These are phyloP conservation scores for Myzus persicae DNA, from an alignment of 1,140 invertebrate species.

Conservation along the genomic window DNA sequence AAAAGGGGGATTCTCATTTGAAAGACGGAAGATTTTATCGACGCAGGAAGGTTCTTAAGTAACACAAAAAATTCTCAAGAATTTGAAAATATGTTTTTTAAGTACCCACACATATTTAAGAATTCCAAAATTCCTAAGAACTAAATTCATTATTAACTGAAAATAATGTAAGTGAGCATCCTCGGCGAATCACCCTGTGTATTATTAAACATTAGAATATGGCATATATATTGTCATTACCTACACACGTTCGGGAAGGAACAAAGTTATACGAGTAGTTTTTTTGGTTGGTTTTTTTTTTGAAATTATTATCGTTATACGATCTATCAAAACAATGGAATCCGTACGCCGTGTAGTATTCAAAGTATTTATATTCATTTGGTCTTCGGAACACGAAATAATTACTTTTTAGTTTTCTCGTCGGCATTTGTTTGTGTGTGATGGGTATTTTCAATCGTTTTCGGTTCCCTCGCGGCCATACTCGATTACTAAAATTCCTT, in stretches of 20 bases:
- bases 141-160: too few relatives aligned
- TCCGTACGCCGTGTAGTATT: conserved; percentile 1
- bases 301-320: conserved; percentile 32
- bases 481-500: conserved; percentile 24
- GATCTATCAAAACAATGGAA: conserved; percentile 47
- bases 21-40: too few relatives aligned
- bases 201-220: not conserved
- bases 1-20: too few relatives aligned
- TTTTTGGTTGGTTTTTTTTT: not conserved
- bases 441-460: conserved; percentile 36
- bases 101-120: too few relatives aligned
- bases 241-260: not conserved
- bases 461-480: conserved; percentile 24
- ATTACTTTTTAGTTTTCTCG: conserved; percentile 27
- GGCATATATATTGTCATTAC: not conserved
- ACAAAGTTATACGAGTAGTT: not conserved
- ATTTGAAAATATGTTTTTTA: too few relatives aligned
- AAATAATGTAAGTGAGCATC: too few relatives aligned
- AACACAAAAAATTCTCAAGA: too few relatives aligned
- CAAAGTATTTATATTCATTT: conserved; percentile 38
- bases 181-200: too few relatives aligned
- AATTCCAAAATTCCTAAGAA: too few relatives aligned
- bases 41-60: too few relatives aligned
- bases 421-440: conserved; percentile 28
- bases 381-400: conserved; percentile 30